Evolutionary conservation across 2,888 invertebrate species (phyloP), one percentile per base, ranked within the genome.

Genomic region (Thalpophila matura): DNA sequence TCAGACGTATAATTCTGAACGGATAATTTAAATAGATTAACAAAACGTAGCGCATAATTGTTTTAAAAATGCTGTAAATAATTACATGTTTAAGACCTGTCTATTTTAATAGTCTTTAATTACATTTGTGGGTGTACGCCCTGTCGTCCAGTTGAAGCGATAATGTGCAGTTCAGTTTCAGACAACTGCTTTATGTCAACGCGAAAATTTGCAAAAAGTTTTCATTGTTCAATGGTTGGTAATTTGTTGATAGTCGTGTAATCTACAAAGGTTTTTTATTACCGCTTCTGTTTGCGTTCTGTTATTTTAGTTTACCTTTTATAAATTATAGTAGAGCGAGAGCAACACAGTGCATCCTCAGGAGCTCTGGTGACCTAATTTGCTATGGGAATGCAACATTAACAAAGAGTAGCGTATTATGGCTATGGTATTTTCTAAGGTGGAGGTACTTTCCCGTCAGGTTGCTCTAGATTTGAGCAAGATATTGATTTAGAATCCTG

Each of bases 41-140:
- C 73, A 79, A 80, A 79, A 75, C 69, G 61, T 59, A 51, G 56
- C 35, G 45, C 27, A 37, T 79, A 78, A 79, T 79, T 79, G 73
- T 80, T 79, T 79, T 73, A 78, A 78, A 74, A 80, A 78, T 64
- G 62, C 68, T 67, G 64, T 67, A 68, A 73, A 78, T 80, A 75
- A 80, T 80, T 70, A 49, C 59, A 80, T 70, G 79, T 70, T 68
- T 65, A 70, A 67, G 69, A 67, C 56, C 46, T 67, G 79, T 74
- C 69, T 38, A 60, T 63, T 70, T 79, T 66, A 78, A 80, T 75
- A 62, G 62, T 61, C 69, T 75, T 79, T 79, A 79, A 80, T 79
- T 79, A 79, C 67, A 59, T 59, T 61, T 50, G 50, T 67, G 37
- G 57, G 63, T 60, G 67, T 51, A 22, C 61, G 22, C 26, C 22